phyloP scores from a whole-genome alignment of 92 coral and sea anemone species.

The Actinernus sp. region DNA sequence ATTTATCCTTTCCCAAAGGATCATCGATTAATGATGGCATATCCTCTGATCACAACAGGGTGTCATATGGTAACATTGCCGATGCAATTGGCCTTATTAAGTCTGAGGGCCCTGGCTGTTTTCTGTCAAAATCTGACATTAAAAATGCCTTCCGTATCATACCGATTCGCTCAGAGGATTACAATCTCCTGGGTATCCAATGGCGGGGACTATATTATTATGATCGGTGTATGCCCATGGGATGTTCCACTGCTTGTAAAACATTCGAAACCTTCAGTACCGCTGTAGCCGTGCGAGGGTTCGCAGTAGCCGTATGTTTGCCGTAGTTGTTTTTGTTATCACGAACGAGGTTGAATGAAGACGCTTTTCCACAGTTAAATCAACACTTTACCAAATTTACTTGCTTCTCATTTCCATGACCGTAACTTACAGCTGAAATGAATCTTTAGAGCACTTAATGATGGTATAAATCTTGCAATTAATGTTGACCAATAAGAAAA shows the following conservation, averaged over 20 bases:
- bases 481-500: too few species aligned
- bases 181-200: slow-evolving; percentile 30
- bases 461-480: too few species aligned
- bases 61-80: slow-evolving; percentile 28
- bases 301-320: too few species aligned
- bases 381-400: too few species aligned
- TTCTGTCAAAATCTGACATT: slow-evolving; percentile 54
- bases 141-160: slow-evolving; percentile 67
- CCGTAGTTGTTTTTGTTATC: too few species aligned
- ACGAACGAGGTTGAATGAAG: too few species aligned
- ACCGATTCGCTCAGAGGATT: slow-evolving; percentile 48
- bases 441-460: too few species aligned
- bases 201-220: slow-evolving; percentile 43
- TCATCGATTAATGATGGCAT: slow-evolving; percentile 69
- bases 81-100: slow-evolving; percentile 44
- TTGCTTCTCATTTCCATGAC: too few species aligned
- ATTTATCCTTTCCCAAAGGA: slow-evolving; percentile 61
- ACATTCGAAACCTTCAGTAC: slow-evolving; percentile 59
- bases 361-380: too few species aligned
- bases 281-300: too few species aligned
- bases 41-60: slow-evolving; percentile 28
- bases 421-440: too few species aligned
- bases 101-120: slow-evolving; percentile 33
- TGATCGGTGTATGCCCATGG: slow-evolving; percentile 55
- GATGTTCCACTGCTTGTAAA: slow-evolving; percentile 55